phyloP scores from a whole-genome alignment of 2,797 vertebrate species.

The Rhyacichthys aspro region DNA sequence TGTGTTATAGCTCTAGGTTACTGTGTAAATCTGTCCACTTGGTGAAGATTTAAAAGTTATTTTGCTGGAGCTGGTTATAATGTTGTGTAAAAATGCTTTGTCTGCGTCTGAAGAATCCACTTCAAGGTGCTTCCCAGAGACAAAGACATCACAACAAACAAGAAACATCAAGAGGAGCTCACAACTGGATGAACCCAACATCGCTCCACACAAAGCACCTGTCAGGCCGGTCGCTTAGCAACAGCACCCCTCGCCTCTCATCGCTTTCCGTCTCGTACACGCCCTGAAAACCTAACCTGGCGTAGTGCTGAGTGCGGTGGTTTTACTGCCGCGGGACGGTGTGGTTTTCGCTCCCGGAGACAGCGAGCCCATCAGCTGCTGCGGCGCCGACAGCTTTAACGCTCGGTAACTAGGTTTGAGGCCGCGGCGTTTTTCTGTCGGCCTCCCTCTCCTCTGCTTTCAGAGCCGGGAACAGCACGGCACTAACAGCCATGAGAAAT shows the following conservation, averaged over 20 bases:
- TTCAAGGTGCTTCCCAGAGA: conserved; percentile 5
- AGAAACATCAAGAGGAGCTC: background rate
- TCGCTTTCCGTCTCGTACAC: conserved; percentile 7
- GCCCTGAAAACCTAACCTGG: conserved; percentile 31
- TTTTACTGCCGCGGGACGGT: conserved; percentile 45
- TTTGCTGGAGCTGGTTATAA: too few relatives aligned
- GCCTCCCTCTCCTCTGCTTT: background rate
- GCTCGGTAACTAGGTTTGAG: conserved; percentile 44
- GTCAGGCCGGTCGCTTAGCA: conserved; percentile 76
- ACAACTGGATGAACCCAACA: conserved; percentile 57
- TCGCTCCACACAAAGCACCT: conserved; percentile 57
- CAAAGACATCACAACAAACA: background rate
- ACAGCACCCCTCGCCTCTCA: conserved; percentile 58
- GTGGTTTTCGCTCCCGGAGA: conserved; percentile 20
- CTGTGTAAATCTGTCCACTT: too few relatives aligned
- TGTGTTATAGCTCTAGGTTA: too few relatives aligned
- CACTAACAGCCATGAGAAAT: conserved; percentile 69
- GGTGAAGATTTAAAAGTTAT: too few relatives aligned
- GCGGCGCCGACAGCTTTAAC: conserved; percentile 50
- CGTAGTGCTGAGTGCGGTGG: conserved; percentile 52
- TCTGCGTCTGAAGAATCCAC: too few relatives aligned
- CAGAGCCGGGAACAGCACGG: conserved; percentile 55
- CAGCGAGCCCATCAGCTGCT: conserved; percentile 23
- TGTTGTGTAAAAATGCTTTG: too few relatives aligned
- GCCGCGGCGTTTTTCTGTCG: conserved; percentile 13